A percentile compares a stretch with the other conserved stretches of the same genome.
phyloP scores from a whole-genome alignment of 2,113 vertebrate genomes.

The Pomatorhinus ruficollis region DNA sequence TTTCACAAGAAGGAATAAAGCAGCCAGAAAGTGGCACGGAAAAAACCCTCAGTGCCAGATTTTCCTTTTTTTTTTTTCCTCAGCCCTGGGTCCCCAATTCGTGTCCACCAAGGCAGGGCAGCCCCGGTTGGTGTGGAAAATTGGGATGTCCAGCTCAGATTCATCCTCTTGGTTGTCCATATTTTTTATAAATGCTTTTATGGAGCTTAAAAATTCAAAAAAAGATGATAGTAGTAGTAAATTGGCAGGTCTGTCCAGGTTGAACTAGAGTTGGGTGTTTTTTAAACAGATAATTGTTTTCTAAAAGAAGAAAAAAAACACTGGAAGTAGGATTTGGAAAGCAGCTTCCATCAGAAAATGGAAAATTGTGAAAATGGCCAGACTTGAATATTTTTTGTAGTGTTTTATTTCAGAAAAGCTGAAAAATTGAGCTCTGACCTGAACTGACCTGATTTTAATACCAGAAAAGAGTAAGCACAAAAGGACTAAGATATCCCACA shows the following conservation, averaged over 20 bases:
- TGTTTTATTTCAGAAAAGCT: conserved; percentile 31
- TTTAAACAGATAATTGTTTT: background rate
- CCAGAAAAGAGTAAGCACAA: background rate
- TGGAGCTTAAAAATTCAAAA: background rate
- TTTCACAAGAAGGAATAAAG: conserved; percentile 61
- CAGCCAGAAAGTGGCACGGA: conserved; percentile 44
- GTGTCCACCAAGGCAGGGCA: background rate
- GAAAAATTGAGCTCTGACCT: conserved; percentile 6
- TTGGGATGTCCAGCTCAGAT: background rate
- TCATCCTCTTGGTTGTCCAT: background rate
- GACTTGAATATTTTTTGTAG: background rate
- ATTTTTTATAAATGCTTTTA: background rate
- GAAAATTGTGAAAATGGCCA: background rate
- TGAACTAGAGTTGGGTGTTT: background rate
- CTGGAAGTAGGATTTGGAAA: background rate
- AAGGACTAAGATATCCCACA: background rate
- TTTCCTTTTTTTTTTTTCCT: background rate
- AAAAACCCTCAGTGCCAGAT: background rate
- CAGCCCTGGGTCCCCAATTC: background rate
- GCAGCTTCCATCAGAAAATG: background rate
- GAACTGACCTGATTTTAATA: conserved; percentile 11
- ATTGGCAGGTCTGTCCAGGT: background rate
- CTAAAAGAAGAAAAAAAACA: background rate
- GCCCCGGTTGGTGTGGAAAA: background rate
- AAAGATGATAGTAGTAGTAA: background rate